phyloP scores from a whole-genome alignment of 2,888 invertebrate genomes.

The Drosophila atroscutellata region DNA sequence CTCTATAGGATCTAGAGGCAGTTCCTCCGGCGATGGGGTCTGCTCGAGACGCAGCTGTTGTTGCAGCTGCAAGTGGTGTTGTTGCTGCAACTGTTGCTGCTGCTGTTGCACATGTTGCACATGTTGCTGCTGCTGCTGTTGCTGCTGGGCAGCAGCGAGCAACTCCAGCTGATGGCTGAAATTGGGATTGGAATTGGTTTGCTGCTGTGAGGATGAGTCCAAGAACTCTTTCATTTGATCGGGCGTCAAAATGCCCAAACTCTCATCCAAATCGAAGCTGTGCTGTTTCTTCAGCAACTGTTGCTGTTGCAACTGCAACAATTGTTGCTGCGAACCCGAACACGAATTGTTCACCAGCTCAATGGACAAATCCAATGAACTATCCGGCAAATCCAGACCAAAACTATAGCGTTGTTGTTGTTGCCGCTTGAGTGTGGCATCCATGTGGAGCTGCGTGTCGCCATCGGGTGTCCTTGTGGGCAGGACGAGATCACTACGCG shows the following conservation, averaged over 20 bases:
- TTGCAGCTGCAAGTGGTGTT: constrained; percentile 20
- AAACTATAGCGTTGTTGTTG: constrained; percentile 80
- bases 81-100: constrained; percentile 48
- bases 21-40: constrained; percentile 93
- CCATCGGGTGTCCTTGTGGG: constrained; percentile 81
- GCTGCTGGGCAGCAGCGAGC: constrained; percentile 75
- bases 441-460: constrained; percentile 50
- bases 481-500: constrained; percentile 77
- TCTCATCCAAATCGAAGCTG: constrained; percentile 92
- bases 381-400: constrained; percentile 84
- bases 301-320: constrained; percentile 66
- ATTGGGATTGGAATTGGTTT: constrained; percentile 20
- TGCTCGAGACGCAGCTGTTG: constrained; percentile 88
- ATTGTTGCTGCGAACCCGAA: constrained; percentile 76
- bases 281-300: constrained; percentile 88
- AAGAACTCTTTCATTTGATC: constrained; percentile 94
- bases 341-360: constrained; percentile 84
- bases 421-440: constrained; percentile 29
- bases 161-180: constrained; percentile 85
- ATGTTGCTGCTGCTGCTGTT: constrained; percentile 26
- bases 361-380: constrained; percentile 84
- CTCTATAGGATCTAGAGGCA: constrained; percentile 91
- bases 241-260: constrained; percentile 94
- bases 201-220: constrained; percentile 84
- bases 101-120: constrained; percentile 60